Conservation (phyloP, 2,888 invertebrate species). For the Parapristionchus giblindavisi region DNA sequence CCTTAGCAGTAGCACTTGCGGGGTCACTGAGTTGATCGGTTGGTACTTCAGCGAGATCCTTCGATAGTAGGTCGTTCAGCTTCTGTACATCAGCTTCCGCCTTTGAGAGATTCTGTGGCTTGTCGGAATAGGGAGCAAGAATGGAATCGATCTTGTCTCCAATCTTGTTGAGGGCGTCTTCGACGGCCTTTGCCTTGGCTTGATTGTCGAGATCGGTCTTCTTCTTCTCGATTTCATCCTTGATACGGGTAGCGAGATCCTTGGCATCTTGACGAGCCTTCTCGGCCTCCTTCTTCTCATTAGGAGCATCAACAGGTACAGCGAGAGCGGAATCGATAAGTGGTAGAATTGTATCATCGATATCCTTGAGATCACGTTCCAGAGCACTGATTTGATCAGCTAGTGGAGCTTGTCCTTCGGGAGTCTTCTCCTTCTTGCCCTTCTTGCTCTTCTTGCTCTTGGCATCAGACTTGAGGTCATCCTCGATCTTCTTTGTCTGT, state of each 20-base stretch:
- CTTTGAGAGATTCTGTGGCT: slow-evolving; percentile 21
- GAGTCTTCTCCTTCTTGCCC: slow-evolving; percentile 45
- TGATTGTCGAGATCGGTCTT: slow-evolving; percentile 38
- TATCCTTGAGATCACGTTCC: slow-evolving; percentile 37
- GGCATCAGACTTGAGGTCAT: slow-evolving; percentile 35
- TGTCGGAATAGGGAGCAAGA: slow-evolving; percentile 49
- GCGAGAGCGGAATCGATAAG: slow-evolving; percentile 23
- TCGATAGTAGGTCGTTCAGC: not conserved
- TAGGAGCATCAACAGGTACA: slow-evolving; percentile 23
- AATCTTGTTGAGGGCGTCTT: slow-evolving; percentile 28
- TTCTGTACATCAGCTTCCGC: slow-evolving; percentile 31
- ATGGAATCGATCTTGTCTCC: slow-evolving; percentile 42
- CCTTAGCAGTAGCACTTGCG: slow-evolving; percentile 13
- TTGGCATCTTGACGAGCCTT: slow-evolving; percentile 24
- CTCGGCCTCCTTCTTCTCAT: slow-evolving; percentile 31
- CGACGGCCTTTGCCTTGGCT: slow-evolving; percentile 23
- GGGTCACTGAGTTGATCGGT: slow-evolving; percentile 28
- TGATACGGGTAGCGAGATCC: slow-evolving; percentile 42
- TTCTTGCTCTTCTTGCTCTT: slow-evolving; percentile 31
- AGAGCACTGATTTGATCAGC: slow-evolving; percentile 43
- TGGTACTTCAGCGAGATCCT: slow-evolving; percentile 31
- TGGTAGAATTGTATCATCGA: slow-evolving; percentile 18
- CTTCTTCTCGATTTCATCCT: slow-evolving; percentile 42
- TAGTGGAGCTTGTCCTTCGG: slow-evolving; percentile 44
- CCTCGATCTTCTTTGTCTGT: slow-evolving; percentile 24